These are phyloP conservation scores for Chromis chromis DNA, from an alignment of 2,797 vertebrate genomes.

Conservation along the genomic window DNA sequence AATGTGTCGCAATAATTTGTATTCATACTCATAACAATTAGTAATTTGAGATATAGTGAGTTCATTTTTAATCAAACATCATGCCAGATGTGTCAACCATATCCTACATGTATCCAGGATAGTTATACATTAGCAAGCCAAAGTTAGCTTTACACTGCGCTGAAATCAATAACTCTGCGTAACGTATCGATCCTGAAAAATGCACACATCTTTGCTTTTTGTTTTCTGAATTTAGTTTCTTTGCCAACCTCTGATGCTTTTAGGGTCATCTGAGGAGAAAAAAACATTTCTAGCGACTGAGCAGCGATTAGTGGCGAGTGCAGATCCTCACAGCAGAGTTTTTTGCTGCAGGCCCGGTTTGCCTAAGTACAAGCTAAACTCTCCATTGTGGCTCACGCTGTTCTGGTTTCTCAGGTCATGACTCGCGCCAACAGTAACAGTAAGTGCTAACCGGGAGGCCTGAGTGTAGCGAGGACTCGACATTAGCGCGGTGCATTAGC, in stretches of 20 bases:
- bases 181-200: conserved; percentile 26
- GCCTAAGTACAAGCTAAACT: conserved; percentile 44
- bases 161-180: conserved; percentile 11
- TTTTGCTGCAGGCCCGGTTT: conserved; percentile 44
- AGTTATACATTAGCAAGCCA: neutral
- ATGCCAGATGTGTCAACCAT: neutral
- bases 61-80: neutral
- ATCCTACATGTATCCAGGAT: neutral
- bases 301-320: conserved; percentile 37
- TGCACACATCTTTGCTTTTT: conserved; percentile 27
- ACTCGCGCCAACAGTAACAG: conserved; percentile 53
- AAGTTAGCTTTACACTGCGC: neutral
- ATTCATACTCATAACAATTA: neutral
- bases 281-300: conserved; percentile 24
- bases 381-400: conserved; percentile 44
- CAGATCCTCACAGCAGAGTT: conserved; percentile 38
- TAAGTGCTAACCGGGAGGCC: conserved; percentile 48
- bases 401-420: conserved; percentile 48
- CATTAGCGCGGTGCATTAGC: conserved; percentile 60
- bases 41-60: neutral
- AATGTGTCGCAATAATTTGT: no score
- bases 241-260: conserved; percentile 21
- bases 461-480: conserved; percentile 37
- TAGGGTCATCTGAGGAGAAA: conserved; percentile 33
- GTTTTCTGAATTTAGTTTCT: conserved; percentile 12